Percentiles rank a stretch among this genome's conserved stretches.
Evolutionary conservation across 2,113 vertebrate species (phyloP).

Genomic region (Ameiurus melas): DNA sequence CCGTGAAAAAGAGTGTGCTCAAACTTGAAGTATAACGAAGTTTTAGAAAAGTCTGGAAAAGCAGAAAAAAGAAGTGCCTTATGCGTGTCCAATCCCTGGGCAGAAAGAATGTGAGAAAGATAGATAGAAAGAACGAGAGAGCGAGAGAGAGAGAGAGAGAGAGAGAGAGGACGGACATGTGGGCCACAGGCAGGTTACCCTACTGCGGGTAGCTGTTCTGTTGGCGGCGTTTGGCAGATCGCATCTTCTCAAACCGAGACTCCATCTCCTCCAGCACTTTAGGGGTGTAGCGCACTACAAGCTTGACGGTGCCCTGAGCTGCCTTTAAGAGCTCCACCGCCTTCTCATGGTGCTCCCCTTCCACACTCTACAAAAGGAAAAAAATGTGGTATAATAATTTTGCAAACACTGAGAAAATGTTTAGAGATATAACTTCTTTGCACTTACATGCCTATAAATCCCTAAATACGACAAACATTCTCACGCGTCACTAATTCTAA

Average conservation of each 20-base stretch:
- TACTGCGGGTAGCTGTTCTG: constrained; percentile 86
- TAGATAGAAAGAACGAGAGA: not conserved
- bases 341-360: constrained; percentile 97
- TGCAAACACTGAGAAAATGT: not conserved
- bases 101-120: constrained; percentile 8
- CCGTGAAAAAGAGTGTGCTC: constrained; percentile 54
- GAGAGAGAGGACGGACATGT: constrained; percentile 19
- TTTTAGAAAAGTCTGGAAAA: constrained; percentile 63
- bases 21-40: constrained; percentile 28
- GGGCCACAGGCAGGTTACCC: constrained; percentile 57
- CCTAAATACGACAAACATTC: not conserved
- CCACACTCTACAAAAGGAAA: constrained; percentile 82
- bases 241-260: constrained; percentile 97
- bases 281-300: constrained; percentile 95
- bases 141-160: not conserved
- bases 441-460: not conserved
- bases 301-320: constrained; percentile 93
- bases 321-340: constrained; percentile 96
- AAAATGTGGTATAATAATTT: not conserved
- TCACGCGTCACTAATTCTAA: not conserved
- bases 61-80: constrained; percentile 53
- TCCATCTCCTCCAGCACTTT: constrained; percentile 98
- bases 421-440: not conserved
- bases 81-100: constrained; percentile 54
- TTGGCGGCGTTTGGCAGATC: constrained; percentile 96